Evolutionary conservation across 2,113 vertebrate species (phyloP).

Genomic region (Pantherophis guttatus): DNA sequence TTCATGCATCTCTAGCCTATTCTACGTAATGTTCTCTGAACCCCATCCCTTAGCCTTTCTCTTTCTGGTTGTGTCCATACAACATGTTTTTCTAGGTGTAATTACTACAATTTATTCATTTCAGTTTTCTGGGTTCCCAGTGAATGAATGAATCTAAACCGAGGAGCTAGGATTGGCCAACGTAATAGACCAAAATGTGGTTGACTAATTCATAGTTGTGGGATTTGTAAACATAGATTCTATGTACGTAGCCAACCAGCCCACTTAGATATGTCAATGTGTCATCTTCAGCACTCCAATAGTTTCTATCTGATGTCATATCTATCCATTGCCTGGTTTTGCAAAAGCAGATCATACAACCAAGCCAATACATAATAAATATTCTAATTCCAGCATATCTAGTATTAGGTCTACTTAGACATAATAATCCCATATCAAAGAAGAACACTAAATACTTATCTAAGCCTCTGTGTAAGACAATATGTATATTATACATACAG

Average conservation of each 20-base stretch:
- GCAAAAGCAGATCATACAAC: not conserved
- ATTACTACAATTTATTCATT: not conserved
- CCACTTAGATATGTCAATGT: not conserved
- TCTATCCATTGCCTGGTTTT: not conserved
- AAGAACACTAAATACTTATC: not conserved
- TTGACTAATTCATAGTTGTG: not conserved
- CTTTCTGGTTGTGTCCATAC: not conserved
- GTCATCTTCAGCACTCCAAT: not conserved
- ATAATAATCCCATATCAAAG: not conserved
- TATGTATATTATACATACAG: not conserved
- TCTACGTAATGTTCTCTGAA: not conserved
- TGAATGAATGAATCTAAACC: not conserved
- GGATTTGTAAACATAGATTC: not conserved
- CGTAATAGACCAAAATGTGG: not conserved
- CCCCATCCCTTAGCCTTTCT: not conserved
- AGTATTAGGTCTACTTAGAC: not conserved
- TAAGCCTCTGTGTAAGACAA: not conserved
- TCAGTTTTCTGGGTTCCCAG: not conserved
- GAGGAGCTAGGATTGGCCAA: not conserved
- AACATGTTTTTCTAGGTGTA: not conserved
- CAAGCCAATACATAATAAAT: not conserved
- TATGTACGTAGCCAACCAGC: not conserved
- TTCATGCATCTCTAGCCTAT: not conserved
- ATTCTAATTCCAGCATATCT: not conserved
- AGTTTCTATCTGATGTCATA: not conserved